A percentile compares a stretch with the other conserved stretches of the same genome.
These are phyloP conservation scores for Hyppa rectilinea DNA, from an alignment of 2,888 invertebrate species.

Conservation along the genomic window DNA sequence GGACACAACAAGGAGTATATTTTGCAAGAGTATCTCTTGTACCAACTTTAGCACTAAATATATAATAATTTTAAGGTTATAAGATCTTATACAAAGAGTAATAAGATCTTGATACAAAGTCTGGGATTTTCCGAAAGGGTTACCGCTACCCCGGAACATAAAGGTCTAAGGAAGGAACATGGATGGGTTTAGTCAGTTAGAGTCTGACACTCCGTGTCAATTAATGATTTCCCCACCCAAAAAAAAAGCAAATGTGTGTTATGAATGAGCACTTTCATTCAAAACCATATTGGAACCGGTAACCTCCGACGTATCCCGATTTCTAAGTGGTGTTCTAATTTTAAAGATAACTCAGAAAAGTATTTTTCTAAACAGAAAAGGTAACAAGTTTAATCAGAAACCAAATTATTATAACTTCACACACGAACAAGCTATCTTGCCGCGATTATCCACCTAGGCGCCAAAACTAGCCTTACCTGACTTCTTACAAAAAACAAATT, in stretches of 20 bases:
- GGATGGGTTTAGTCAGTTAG: too few relatives aligned
- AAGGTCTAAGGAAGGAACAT: too few relatives aligned
- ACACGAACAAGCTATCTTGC: slow-evolving; percentile 29
- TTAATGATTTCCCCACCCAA: too few relatives aligned
- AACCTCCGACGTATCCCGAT: neutral
- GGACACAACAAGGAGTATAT: too few relatives aligned
- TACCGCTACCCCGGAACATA: too few relatives aligned
- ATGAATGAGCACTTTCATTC: neutral
- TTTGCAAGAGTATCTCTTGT: neutral
- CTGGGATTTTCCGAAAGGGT: too few relatives aligned
- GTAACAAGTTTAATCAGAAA: neutral
- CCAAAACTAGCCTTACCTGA: neutral
- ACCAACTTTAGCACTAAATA: neutral
- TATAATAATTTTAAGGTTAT: too few relatives aligned
- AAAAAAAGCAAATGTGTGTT: too few relatives aligned
- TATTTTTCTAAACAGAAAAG: neutral
- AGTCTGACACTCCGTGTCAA: too few relatives aligned
- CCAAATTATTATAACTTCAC: neutral
- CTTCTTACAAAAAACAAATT: neutral
- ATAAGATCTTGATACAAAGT: too few relatives aligned
- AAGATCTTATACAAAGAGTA: too few relatives aligned
- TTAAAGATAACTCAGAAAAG: neutral
- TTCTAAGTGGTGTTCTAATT: neutral
- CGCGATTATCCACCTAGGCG: slow-evolving; percentile 17
- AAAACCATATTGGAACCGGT: neutral